These are phyloP conservation scores for Brachyistius frenatus DNA, from an alignment of 2,113 vertebrate species.

Conservation along the genomic window DNA sequence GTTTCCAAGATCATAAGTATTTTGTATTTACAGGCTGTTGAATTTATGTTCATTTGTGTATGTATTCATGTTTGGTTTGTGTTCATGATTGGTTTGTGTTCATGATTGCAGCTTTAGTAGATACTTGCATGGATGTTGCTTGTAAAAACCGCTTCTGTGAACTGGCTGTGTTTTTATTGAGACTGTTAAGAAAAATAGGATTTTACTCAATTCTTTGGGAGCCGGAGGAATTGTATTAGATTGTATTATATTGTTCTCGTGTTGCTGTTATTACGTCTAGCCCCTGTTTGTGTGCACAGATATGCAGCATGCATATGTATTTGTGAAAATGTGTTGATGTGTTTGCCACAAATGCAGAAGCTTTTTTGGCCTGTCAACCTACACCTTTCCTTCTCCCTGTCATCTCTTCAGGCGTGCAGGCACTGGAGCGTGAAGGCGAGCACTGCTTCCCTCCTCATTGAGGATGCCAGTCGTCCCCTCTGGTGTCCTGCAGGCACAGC, in stretches of 20 bases:
- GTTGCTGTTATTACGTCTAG: slow-evolving; percentile 25
- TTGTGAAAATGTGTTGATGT: slow-evolving; percentile 49
- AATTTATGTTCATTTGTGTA: not conserved
- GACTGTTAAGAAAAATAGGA: not conserved
- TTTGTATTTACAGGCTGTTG: too few species aligned
- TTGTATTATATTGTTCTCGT: slow-evolving; percentile 9
- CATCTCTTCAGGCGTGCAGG: slow-evolving; percentile 72
- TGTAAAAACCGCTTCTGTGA: not conserved
- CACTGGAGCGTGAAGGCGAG: slow-evolving; percentile 71
- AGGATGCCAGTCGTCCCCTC: slow-evolving; percentile 70
- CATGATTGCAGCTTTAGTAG: too few species aligned
- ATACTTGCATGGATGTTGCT: not conserved
- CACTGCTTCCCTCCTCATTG: slow-evolving; percentile 66
- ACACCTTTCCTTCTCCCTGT: slow-evolving; percentile 77
- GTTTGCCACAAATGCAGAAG: slow-evolving; percentile 52
- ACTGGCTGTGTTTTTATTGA: not conserved
- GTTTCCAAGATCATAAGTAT: too few species aligned
- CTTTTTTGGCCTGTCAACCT: slow-evolving; percentile 65
- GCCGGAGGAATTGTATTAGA: slow-evolving; percentile 9
- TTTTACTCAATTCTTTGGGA: not conserved
- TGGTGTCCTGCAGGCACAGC: slow-evolving; percentile 72
- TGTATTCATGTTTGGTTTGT: not conserved
- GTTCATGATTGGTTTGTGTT: not conserved
- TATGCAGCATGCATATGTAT: slow-evolving; percentile 35
- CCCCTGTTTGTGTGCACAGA: slow-evolving; percentile 17